A percentile compares a stretch with the other conserved stretches of the same genome.
These are phyloP conservation scores for Virgularia gustaviana DNA, from an alignment of 92 coral and sea anemone genomes.

Conservation along the genomic window DNA sequence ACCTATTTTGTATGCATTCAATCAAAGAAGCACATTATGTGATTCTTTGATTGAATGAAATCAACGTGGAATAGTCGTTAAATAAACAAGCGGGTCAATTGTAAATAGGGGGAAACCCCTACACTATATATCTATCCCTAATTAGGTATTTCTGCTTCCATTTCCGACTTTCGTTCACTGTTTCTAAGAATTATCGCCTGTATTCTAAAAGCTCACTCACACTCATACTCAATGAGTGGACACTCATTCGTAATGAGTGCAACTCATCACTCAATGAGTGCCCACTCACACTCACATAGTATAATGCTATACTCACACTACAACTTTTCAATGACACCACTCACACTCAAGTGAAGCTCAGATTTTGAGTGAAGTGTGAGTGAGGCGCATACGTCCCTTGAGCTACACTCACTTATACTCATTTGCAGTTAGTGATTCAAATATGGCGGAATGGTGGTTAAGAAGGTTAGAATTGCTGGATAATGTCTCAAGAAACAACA, in stretches of 20 bases:
- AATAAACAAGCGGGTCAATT: no score
- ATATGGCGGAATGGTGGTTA: neutral
- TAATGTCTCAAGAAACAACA: neutral
- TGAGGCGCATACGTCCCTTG: conserved; percentile 8
- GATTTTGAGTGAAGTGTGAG: conserved; percentile 38
- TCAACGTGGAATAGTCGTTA: no score
- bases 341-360: conserved; percentile 33
- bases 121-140: no score
- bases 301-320: conserved; percentile 14
- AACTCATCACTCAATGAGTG: conserved; percentile 22
- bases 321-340: conserved; percentile 25
- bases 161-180: no score
- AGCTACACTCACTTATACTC: no score
- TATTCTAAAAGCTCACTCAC: conserved; percentile 18
- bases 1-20: no score
- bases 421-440: neutral
- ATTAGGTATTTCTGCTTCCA: no score
- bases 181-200: neutral
- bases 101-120: no score
- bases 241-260: conserved; percentile 23
- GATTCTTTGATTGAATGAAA: no score
- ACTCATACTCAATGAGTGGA: conserved; percentile 19
- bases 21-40: no score
- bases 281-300: conserved; percentile 25
- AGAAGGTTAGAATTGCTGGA: neutral